Evolutionary conservation across 2,888 invertebrate genomes (phyloP).

Genomic region (Agrotis exclamationis): DNA sequence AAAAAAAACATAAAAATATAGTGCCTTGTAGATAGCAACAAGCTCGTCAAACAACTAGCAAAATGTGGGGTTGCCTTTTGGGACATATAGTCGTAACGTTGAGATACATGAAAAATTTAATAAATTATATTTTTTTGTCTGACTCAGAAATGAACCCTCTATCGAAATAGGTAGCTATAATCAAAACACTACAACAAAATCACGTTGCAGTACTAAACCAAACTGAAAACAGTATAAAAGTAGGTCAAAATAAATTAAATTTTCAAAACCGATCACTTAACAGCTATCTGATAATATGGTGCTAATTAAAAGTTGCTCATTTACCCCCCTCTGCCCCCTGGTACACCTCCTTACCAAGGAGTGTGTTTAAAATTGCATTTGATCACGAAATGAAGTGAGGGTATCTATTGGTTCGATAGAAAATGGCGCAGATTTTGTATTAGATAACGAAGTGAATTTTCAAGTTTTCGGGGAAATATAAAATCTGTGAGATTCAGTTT

Average conservation of each 20-base stretch:
- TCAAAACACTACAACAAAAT: constrained; percentile 14
- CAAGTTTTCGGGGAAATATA: neutral
- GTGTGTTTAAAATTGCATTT: constrained; percentile 61
- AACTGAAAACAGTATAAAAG: constrained; percentile 40
- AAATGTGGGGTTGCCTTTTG: no score
- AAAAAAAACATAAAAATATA: no score
- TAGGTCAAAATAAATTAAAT: constrained; percentile 68
- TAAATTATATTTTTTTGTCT: no score
- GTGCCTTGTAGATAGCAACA: no score
- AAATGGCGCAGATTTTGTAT: constrained; percentile 1
- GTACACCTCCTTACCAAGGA: constrained; percentile 5
- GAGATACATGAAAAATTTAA: no score
- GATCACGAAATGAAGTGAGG: constrained; percentile 48
- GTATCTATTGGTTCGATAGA: constrained; percentile 5
- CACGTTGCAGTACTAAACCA: constrained; percentile 11
- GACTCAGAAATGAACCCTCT: no score
- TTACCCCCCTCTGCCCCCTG: constrained; percentile 43
- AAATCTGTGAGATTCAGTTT: no score
- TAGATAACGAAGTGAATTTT: neutral
- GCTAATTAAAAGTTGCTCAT: constrained; percentile 79
- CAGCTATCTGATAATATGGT: constrained; percentile 73
- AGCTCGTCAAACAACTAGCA: no score
- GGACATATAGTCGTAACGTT: no score
- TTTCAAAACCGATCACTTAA: constrained; percentile 64
- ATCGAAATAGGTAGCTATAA: neutral